A percentile compares a stretch with the other conserved stretches of the same genome.
Conservation (phyloP, 30 jellyfish, hydroid and myxozoan species). For the Pseudorhiza aurosa region DNA sequence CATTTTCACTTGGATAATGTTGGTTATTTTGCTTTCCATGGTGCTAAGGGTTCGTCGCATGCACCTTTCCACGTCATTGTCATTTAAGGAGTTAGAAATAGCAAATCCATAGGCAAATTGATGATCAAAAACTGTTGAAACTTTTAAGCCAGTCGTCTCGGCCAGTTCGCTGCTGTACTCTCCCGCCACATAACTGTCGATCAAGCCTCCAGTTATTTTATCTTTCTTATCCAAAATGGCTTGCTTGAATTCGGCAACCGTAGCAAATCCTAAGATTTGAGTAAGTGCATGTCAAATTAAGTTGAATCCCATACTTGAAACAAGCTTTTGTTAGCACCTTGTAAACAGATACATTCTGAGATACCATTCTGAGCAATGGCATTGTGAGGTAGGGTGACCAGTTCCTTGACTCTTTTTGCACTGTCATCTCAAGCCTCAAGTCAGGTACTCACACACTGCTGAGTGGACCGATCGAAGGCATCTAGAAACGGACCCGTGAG, state of each 20-base stretch:
- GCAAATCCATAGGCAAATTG: conserved; percentile 98
- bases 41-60: conserved; percentile 91
- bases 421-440: too few relatives aligned
- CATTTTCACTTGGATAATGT: conserved; percentile 75
- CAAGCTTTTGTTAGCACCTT: too few relatives aligned
- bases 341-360: too few relatives aligned
- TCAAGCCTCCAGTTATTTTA: conserved; percentile 88
- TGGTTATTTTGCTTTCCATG: conserved; percentile 84
- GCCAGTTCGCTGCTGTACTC: conserved; percentile 49
- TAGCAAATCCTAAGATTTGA: conserved; percentile 36
- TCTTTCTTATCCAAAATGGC: conserved; percentile 63
- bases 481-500: too few relatives aligned
- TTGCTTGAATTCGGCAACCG: conserved; percentile 63
- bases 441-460: too few relatives aligned
- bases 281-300: not conserved
- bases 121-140: conserved; percentile 91
- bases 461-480: too few relatives aligned
- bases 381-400: too few relatives aligned
- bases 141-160: conserved; percentile 69
- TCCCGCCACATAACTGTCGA: conserved; percentile 99
- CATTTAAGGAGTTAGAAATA: conserved; percentile 54
- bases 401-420: too few relatives aligned
- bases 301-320: too few relatives aligned
- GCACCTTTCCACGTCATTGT: conserved; percentile 87
- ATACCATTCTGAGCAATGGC: too few relatives aligned